Percentiles rank a stretch among this genome's conserved stretches.
These are phyloP conservation scores for Aphodius sticticus DNA, from an alignment of 2,888 invertebrate species.

Conservation along the genomic window DNA sequence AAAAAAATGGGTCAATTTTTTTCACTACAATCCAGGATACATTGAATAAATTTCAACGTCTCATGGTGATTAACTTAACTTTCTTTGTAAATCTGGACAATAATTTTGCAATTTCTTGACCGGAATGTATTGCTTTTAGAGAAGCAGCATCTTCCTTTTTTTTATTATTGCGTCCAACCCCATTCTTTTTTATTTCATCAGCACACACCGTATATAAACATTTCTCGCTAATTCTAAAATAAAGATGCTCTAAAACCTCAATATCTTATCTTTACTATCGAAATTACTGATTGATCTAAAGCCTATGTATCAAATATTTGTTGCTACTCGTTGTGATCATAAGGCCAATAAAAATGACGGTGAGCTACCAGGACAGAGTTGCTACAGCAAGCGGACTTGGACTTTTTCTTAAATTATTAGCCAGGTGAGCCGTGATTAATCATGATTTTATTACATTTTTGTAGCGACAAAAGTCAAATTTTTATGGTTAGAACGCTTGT, in stretches of 20 bases:
- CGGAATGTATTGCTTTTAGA: too few relatives aligned
- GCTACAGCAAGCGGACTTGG: constrained; percentile 84
- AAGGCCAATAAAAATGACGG: constrained; percentile 69
- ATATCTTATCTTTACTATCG: background rate
- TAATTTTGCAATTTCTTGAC: too few relatives aligned
- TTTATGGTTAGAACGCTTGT: background rate
- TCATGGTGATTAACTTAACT: too few relatives aligned
- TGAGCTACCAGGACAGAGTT: constrained; percentile 83
- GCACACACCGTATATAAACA: too few relatives aligned
- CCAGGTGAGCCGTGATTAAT: constrained; percentile 65
- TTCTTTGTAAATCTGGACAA: too few relatives aligned
- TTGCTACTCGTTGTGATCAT: constrained; percentile 13
- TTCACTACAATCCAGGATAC: too few relatives aligned
- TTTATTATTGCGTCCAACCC: too few relatives aligned
- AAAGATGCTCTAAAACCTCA: background rate
- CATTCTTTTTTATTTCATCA: too few relatives aligned
- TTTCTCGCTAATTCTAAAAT: background rate
- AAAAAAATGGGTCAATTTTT: too few relatives aligned
- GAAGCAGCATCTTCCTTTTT: too few relatives aligned
- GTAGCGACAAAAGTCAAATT: background rate
- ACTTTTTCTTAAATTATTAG: constrained; percentile 80
- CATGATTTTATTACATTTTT: background rate
- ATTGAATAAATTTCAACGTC: too few relatives aligned
- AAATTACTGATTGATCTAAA: constrained; percentile 18
- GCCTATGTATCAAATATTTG: constrained; percentile 4